Percentiles rank a stretch among this genome's conserved stretches.
Evolutionary conservation across 2,797 vertebrate genomes (phyloP).

Genomic region (Brachymystax lenok): DNA sequence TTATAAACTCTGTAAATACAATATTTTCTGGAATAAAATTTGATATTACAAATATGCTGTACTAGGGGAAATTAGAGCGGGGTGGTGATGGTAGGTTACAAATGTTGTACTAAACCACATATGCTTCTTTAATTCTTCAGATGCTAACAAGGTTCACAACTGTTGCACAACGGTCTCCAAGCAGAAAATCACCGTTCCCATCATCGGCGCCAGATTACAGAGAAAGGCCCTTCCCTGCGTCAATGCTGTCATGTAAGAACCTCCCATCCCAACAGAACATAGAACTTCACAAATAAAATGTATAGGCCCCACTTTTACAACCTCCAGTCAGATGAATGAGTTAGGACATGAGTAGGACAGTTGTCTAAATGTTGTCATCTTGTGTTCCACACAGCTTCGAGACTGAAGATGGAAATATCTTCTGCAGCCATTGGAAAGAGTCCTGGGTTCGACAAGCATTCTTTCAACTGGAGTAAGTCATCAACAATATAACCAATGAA

Average conservation of each 20-base stretch:
- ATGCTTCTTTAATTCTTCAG: conserved; percentile 20
- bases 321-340: not conserved
- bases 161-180: conserved; percentile 65
- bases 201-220: conserved; percentile 71
- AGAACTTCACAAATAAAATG: not conserved
- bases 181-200: conserved; percentile 42
- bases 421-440: conserved; percentile 71
- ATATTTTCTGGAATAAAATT: not conserved
- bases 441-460: conserved; percentile 67
- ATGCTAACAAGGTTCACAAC: conserved; percentile 6
- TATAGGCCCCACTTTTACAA: not conserved
- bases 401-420: conserved; percentile 54
- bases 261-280: not conserved
- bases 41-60: not conserved
- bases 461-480: conserved; percentile 64
- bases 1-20: not conserved
- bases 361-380: not conserved
- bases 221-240: conserved; percentile 63
- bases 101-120: not conserved
- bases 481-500: not conserved
- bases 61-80: not conserved
- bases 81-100: not conserved
- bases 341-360: not conserved
- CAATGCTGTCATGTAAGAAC: conserved; percentile 68
- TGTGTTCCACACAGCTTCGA: conserved; percentile 56